A percentile compares a stretch with the other conserved stretches of the same genome.
These are phyloP conservation scores for Microhierax caerulescens DNA, from an alignment of 2,797 vertebrate species.

Conservation along the genomic window DNA sequence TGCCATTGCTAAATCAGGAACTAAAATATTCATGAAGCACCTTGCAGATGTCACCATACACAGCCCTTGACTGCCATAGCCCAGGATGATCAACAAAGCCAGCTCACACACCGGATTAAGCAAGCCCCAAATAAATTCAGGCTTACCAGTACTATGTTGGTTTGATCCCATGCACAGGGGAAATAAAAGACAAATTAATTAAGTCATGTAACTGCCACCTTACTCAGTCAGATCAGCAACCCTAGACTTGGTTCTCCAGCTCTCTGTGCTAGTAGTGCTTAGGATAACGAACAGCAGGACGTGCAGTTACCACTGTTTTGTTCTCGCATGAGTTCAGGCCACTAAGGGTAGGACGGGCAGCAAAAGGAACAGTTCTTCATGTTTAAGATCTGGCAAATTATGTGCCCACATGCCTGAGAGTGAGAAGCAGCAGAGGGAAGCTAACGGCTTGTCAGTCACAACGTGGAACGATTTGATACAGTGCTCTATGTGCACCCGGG, in stretches of 20 bases:
- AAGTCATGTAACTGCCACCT: neutral
- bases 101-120: neutral
- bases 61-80: neutral
- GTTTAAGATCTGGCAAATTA: neutral
- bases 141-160: neutral
- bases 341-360: neutral
- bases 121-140: neutral
- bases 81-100: neutral
- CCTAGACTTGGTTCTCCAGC: neutral
- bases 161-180: neutral
- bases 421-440: neutral
- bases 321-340: neutral
- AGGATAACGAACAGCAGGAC: neutral
- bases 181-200: neutral
- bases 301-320: neutral
- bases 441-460: neutral
- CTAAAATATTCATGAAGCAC: neutral
- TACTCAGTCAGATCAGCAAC: neutral
- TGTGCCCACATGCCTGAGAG: neutral
- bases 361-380: neutral
- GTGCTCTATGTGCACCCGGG: rapidly evolving
- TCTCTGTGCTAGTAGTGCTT: neutral
- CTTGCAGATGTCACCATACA: neutral
- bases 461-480: neutral
- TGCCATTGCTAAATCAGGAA: neutral